Base-by-base conservation (phyloP, 1,140 invertebrate species). In the Euura saliciscinereae region DNA sequence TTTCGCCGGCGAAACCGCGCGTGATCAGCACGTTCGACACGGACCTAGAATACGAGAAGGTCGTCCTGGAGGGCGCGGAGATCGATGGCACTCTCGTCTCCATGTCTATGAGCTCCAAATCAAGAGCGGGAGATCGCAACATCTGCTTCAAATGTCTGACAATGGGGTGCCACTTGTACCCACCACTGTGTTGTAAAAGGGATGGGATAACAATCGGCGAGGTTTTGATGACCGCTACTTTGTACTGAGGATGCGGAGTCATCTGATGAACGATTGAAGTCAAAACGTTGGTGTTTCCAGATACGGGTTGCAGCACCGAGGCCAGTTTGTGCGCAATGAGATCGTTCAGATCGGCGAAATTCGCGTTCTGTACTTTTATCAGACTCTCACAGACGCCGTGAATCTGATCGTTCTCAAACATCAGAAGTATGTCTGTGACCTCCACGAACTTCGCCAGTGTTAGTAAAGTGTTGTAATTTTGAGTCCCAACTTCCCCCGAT, bases 381-480 rank as follows among this genome's bases (percentile, higher is more conserved):
- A 80, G 76, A 66, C 79, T 81, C 0, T 76, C 79, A 65, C 86
- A 86, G 43, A 87, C 85, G 28, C 78, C 73, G 66, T 88, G 78
- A 44, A 89, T 75, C 68, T 84, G 80, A 72, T 90, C 88, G 76
- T 90, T 90, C 75, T 89, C 83, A 72, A 90, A 85, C 7, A 90
- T 44, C 65, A 90, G 76, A 28, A 81, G 79, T 3, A 85, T 46
- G 75, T 90, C 87, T 6, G 81, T 79, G 1, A 82, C 72, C 51
- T 86, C 83, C 45, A 84, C 83, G 6, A 90, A 79, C 75, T 87
- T 88, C 1, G 88, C 76, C 13, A 90, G 69, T 45, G 86, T 88
- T 51, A 90, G 75, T 42, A 90, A 43, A 13, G 85, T 86, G 68
- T 90, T 90, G 74, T 90, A 90, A 78, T 87, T 88, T 72, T 90